Evolutionary conservation across 2,888 invertebrate species (phyloP), one percentile per base, ranked within the genome.

Genomic region (Netelia inedita): DNA sequence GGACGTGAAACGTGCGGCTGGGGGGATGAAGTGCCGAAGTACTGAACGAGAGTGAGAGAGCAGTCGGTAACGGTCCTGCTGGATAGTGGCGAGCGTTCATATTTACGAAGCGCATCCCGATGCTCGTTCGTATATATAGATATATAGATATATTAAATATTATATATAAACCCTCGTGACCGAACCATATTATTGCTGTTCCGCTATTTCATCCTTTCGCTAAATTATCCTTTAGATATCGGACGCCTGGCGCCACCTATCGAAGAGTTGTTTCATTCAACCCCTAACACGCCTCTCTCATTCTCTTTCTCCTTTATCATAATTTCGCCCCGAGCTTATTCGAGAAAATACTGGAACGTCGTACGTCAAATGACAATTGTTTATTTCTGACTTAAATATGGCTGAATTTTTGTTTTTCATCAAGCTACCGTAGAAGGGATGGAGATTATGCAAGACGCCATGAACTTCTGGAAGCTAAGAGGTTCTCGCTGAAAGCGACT

Each of bases 1-100:
- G 72, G 65, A 80, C 83, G 81, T 73, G 85, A 79, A 83, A 61
- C 72, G 82, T 72, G 71, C 85, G 72, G 87, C 88, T 87, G 84
- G 87, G 85, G 87, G 83, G 88, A 89, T 86, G 86, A 85, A 87
- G 86, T 85, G 82, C 79, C 72, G 66, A 76, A 87, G 82, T 50
- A 72, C 71, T 72, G 61, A 82, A 72, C 75, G 82, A 63, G 82
- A 63, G 80, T 75, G 50, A 76, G 57, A 69, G 61, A 69, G 72
- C 50, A 63, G 41, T 16, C 53, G 79, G 53, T 41, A 71, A 63
- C 16, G 35, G 68, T 57, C 46, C 35, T 69, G 16, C 72, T 41
- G 68, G 73, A 46, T 59, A 21, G 43, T 21, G 9, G 19, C 59
- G 63, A 74, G 79, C 79, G 78, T 82, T 74, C 79, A 82, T 85